Evolutionary conservation across 2,113 vertebrate genomes (phyloP).

Genomic region (Myxocyprinus asiaticus): DNA sequence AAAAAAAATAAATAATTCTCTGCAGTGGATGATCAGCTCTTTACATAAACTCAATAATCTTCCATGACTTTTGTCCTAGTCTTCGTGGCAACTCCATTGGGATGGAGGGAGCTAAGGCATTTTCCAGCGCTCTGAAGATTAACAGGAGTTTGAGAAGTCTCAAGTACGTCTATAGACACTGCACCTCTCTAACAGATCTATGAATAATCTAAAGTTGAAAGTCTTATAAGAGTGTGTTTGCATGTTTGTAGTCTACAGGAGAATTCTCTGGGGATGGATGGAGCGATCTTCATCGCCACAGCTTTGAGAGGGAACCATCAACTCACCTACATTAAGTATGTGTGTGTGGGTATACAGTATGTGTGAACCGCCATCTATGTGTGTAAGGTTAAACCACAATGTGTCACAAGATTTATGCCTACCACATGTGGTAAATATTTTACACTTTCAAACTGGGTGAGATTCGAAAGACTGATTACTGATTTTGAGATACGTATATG

Average conservation of each 20-base stretch:
- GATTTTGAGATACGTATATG: neutral
- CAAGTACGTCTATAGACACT: slow-evolving; percentile 76
- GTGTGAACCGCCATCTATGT: slow-evolving; percentile 23
- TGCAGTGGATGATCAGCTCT: no score
- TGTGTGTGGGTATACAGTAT: neutral
- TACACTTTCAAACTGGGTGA: neutral
- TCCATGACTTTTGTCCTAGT: slow-evolving; percentile 65
- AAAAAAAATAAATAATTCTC: no score
- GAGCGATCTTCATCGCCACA: slow-evolving; percentile 86
- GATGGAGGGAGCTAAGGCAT: slow-evolving; percentile 85
- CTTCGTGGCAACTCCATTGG: slow-evolving; percentile 86
- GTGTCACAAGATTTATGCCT: neutral
- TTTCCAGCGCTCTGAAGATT: slow-evolving; percentile 82
- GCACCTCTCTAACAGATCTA: neutral
- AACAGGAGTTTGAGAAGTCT: slow-evolving; percentile 83
- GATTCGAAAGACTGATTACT: neutral
- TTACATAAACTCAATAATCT: neutral
- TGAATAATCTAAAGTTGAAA: neutral
- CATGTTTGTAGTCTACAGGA: slow-evolving; percentile 84
- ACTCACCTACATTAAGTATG: slow-evolving; percentile 81
- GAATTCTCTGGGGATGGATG: slow-evolving; percentile 91
- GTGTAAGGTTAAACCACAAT: slow-evolving; percentile 1
- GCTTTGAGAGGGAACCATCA: slow-evolving; percentile 86
- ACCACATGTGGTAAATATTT: neutral
- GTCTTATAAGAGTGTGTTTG: neutral